These are phyloP conservation scores for Vanessa atalanta DNA, from an alignment of 1,140 invertebrate species.

Conservation along the genomic window DNA sequence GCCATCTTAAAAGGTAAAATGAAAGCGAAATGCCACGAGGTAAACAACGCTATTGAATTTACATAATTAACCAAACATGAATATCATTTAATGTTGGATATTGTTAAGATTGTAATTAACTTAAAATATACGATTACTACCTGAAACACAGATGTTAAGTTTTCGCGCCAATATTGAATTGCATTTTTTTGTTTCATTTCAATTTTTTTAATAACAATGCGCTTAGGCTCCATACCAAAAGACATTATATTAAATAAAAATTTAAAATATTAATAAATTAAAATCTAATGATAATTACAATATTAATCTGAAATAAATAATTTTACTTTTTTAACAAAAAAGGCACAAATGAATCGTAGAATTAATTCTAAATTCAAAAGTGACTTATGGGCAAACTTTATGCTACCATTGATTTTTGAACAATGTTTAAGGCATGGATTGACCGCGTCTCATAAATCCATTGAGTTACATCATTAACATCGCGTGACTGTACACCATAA, in stretches of 20 bases:
- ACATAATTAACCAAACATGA: conserved; percentile 52
- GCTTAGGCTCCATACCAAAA: background rate
- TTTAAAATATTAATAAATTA: too few species aligned
- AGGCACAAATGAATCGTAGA: too few species aligned
- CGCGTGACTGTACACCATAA: conserved; percentile 69
- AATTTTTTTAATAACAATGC: too few species aligned
- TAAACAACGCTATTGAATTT: conserved; percentile 50
- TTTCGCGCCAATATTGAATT: background rate
- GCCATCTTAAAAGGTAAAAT: conserved; percentile 62
- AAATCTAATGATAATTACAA: too few species aligned
- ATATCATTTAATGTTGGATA: conserved; percentile 17
- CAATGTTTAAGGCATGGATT: background rate
- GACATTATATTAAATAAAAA: too few species aligned
- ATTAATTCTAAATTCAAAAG: background rate
- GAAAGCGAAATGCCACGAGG: conserved; percentile 46
- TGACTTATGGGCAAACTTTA: background rate
- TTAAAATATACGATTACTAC: background rate
- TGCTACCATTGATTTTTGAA: background rate
- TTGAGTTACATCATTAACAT: conserved; percentile 69
- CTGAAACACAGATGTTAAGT: background rate
- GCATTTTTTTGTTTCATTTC: background rate
- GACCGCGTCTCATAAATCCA: conserved; percentile 55
- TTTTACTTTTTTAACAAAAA: too few species aligned
- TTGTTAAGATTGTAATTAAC: conserved; percentile 6
- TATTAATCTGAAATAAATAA: too few species aligned